Conservation (phyloP, 2,113 vertebrate genomes). For the Gadus chalcogrammus region DNA sequence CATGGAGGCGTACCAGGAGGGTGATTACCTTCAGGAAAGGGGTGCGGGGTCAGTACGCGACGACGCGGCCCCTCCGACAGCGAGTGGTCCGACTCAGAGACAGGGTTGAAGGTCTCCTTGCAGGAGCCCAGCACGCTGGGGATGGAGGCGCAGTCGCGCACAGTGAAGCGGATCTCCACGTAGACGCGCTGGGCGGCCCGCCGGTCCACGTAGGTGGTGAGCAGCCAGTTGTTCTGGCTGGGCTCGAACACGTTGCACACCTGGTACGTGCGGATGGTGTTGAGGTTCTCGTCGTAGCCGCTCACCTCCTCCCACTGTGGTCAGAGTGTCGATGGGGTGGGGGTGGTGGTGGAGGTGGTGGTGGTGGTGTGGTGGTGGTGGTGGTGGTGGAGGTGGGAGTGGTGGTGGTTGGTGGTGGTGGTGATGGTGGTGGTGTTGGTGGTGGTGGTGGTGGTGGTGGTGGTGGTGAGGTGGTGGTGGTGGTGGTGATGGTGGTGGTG, state of each 20-base stretch:
- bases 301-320: slow-evolving; percentile 96
- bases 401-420: too few relatives aligned
- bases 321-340: not conserved
- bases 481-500: not conserved
- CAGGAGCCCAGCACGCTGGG: slow-evolving; percentile 95
- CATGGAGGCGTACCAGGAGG: too few relatives aligned
- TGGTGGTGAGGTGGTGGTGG: not conserved
- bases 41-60: slow-evolving; percentile 89
- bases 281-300: slow-evolving; percentile 94
- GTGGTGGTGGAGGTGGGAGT: too few relatives aligned
- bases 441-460: slow-evolving; percentile 1
- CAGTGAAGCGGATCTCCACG: slow-evolving; percentile 96
- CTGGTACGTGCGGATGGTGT: slow-evolving; percentile 96
- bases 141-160: slow-evolving; percentile 96
- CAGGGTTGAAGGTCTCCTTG: slow-evolving; percentile 99
- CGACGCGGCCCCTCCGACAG: slow-evolving; percentile 83
- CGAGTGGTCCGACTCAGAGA: slow-evolving; percentile 86
- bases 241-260: slow-evolving; percentile 99
- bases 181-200: slow-evolving; percentile 92
- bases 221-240: slow-evolving; percentile 99
- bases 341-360: slow-evolving; percentile 3
- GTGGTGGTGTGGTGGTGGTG: not conserved
- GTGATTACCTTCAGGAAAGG: slow-evolving; percentile 86
- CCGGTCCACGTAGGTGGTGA: slow-evolving; percentile 92
- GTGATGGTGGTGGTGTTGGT: too few relatives aligned